phyloP scores from a whole-genome alignment of 37 sponge, comb jelly and placozoan species.

The Amphimedon queenslandica region DNA sequence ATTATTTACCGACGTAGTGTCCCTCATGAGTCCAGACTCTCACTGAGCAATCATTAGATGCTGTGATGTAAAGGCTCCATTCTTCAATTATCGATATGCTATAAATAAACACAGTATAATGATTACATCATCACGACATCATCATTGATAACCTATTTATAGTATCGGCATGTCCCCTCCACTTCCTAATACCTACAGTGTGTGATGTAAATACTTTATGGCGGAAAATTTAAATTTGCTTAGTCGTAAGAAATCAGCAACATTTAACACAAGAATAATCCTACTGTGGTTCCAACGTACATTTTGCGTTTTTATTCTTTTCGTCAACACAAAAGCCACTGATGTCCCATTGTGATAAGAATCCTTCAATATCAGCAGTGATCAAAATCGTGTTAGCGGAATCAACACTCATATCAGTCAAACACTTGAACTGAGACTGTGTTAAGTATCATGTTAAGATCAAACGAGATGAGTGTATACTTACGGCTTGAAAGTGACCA shows the following conservation, averaged over 20 bases:
- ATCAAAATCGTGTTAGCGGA: slow-evolving; percentile 12
- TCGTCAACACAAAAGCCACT: slow-evolving; percentile 29
- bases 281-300: too few relatives aligned
- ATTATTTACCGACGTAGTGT: slow-evolving; percentile 59
- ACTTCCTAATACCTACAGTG: slow-evolving; percentile 12
- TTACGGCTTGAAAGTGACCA: slow-evolving; percentile 57
- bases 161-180: slow-evolving; percentile 51
- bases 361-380: slow-evolving; percentile 51
- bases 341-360: slow-evolving; percentile 24
- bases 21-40: slow-evolving; percentile 71
- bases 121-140: too few relatives aligned
- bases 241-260: too few relatives aligned
- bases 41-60: slow-evolving; percentile 51
- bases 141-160: slow-evolving; percentile 14
- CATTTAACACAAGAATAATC: too few relatives aligned
- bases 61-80: slow-evolving; percentile 27
- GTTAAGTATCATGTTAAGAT: too few relatives aligned
- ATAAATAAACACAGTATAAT: too few relatives aligned
- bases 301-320: too few relatives aligned
- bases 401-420: slow-evolving; percentile 41
- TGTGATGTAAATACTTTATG: neutral
- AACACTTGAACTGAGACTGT: neutral
- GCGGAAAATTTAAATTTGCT: too few relatives aligned
- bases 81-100: slow-evolving; percentile 51
- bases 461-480: too few relatives aligned